Conservation (phyloP, 2,113 vertebrate genomes). For the Lepidothrix coronata region DNA sequence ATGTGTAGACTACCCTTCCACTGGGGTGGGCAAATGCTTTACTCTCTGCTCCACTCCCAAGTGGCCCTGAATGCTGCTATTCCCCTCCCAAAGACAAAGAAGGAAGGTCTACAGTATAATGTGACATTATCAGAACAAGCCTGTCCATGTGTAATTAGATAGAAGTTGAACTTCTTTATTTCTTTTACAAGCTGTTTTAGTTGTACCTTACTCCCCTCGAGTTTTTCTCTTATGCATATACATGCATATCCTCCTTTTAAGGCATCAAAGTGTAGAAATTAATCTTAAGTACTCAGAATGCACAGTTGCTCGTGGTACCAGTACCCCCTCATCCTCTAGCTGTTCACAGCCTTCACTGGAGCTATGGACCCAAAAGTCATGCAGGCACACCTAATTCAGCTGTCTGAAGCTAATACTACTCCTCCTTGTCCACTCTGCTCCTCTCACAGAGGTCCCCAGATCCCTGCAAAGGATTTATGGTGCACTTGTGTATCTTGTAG, state of each 20-base stretch:
- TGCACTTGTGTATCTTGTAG: background rate
- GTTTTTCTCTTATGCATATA: background rate
- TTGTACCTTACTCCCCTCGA: background rate
- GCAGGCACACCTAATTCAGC: background rate
- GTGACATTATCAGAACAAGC: background rate
- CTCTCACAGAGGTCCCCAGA: background rate
- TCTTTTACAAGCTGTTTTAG: background rate
- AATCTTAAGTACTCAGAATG: background rate
- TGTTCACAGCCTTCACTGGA: background rate
- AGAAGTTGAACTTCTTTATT: background rate
- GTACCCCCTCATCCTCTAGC: background rate
- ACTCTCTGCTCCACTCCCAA: background rate
- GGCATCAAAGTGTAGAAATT: background rate
- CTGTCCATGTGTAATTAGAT: background rate
- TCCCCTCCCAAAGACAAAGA: background rate
- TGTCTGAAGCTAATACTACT: background rate
- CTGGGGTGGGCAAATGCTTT: background rate
- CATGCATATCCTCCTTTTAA: background rate
- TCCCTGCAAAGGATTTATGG: background rate
- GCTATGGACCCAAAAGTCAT: background rate
- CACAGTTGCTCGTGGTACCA: accelerated
- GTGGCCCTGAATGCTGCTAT: background rate
- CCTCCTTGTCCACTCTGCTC: background rate
- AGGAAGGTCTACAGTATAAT: background rate
- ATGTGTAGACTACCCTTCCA: background rate